Conservation (phyloP, 2,113 vertebrate genomes). For the Stegastes partitus region DNA sequence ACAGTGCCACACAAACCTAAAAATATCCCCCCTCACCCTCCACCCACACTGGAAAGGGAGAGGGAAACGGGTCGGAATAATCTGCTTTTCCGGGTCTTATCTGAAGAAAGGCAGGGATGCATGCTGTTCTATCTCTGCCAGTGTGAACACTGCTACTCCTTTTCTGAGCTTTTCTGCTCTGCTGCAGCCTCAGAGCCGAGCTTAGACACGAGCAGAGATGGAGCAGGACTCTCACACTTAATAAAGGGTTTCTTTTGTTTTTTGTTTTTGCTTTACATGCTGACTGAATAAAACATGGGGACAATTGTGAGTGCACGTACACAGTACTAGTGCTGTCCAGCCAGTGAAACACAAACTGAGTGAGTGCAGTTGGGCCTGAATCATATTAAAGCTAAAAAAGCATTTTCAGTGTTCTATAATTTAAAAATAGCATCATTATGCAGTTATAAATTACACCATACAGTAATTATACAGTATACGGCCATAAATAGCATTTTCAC, state of each 20-base stretch:
- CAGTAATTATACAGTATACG: constrained; percentile 12
- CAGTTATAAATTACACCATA: constrained; percentile 23
- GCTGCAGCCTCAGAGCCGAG: constrained; percentile 47
- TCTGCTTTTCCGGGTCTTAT: constrained; percentile 89
- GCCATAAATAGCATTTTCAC: constrained; percentile 9
- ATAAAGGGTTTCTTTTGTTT: not conserved
- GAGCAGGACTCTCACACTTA: constrained; percentile 9
- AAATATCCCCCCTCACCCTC: constrained; percentile 82
- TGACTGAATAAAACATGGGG: constrained; percentile 18
- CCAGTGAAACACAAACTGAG: not conserved
- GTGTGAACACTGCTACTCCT: constrained; percentile 73
- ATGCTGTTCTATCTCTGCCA: constrained; percentile 82
- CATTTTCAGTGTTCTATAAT: not conserved
- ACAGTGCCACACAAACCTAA: constrained; percentile 79
- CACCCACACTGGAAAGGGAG: constrained; percentile 70
- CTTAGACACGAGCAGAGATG: constrained; percentile 2
- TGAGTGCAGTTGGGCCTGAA: not conserved
- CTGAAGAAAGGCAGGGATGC: constrained; percentile 86
- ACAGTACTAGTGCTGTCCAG: not conserved
- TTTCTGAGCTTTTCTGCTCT: constrained; percentile 67
- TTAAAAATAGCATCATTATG: not conserved
- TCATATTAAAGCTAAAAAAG: not conserved
- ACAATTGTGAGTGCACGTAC: not conserved
- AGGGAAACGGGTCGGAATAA: constrained; percentile 78
- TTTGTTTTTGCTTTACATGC: not conserved